These are phyloP conservation scores for Dendrolimus kikuchii DNA, from an alignment of 1,140 invertebrate species.

Conservation along the genomic window DNA sequence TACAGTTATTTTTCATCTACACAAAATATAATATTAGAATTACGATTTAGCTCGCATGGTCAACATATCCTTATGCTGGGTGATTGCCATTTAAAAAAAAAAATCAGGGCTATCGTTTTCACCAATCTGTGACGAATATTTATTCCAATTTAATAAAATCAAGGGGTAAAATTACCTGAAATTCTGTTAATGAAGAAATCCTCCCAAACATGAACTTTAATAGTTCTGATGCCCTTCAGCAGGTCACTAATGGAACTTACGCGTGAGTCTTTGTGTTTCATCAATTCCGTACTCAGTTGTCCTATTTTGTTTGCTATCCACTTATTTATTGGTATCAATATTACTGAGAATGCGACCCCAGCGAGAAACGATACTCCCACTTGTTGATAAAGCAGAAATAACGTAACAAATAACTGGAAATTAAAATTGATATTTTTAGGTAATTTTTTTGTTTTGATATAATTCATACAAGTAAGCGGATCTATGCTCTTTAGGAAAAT, in stretches of 20 bases:
- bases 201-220: conserved; percentile 97
- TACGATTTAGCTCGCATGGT: too few species aligned
- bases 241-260: conserved; percentile 93
- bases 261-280: conserved; percentile 92
- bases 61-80: too few species aligned
- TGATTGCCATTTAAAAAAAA: too few species aligned
- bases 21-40: too few species aligned
- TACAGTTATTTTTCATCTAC: too few species aligned
- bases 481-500: neutral
- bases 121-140: too few species aligned
- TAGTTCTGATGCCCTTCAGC: conserved; percentile 87
- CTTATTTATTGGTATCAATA: conserved; percentile 97
- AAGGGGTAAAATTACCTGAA: conserved; percentile 20
- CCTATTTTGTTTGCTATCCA: conserved; percentile 93
- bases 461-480: neutral
- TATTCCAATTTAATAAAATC: neutral
- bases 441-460: neutral
- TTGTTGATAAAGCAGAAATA: conserved; percentile 89
- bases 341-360: conserved; percentile 88
- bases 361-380: conserved; percentile 93
- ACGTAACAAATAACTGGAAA: conserved; percentile 83
- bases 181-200: conserved; percentile 85
- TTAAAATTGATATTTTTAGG: neutral
- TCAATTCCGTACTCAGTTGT: conserved; percentile 87
- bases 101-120: too few species aligned